Conservation (phyloP, 2,113 vertebrate genomes). For the Chloebia gouldiae region DNA sequence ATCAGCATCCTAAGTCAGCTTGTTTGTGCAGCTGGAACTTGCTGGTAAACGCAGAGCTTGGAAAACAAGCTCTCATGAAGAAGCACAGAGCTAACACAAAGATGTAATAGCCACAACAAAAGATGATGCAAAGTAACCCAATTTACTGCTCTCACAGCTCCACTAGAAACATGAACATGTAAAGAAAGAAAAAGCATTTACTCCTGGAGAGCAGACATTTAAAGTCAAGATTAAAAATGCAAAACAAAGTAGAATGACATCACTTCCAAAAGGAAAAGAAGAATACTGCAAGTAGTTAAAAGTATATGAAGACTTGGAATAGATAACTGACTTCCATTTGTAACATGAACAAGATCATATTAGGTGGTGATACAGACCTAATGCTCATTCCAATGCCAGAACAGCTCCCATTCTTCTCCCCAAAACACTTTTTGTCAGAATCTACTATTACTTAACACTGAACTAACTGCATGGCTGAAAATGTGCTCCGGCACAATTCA, state of each 20-base stretch:
- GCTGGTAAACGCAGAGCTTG: conserved; percentile 20
- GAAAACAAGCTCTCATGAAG: conserved; percentile 5
- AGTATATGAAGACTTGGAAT: neutral
- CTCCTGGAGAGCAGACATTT: neutral
- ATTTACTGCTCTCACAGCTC: neutral
- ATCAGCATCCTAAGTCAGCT: conserved; percentile 42
- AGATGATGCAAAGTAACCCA: conserved; percentile 4
- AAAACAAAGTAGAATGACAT: neutral
- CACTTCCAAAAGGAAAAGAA: neutral
- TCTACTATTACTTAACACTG: neutral
- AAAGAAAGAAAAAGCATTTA: neutral
- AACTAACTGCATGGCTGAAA: neutral
- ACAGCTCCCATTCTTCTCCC: neutral
- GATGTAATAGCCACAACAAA: conserved; percentile 8
- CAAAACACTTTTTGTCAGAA: neutral
- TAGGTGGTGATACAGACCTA: neutral
- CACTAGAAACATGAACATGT: neutral
- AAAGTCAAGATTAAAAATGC: neutral
- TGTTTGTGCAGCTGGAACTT: conserved; percentile 35
- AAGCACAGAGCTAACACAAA: neutral
- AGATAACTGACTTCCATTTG: neutral
- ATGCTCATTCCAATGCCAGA: neutral
- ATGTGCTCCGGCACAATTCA: neutral
- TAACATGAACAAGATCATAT: neutral
- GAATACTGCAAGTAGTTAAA: neutral